Evolutionary conservation across 2,888 invertebrate species (phyloP).

Genomic region (Heteromurus nitidus): DNA sequence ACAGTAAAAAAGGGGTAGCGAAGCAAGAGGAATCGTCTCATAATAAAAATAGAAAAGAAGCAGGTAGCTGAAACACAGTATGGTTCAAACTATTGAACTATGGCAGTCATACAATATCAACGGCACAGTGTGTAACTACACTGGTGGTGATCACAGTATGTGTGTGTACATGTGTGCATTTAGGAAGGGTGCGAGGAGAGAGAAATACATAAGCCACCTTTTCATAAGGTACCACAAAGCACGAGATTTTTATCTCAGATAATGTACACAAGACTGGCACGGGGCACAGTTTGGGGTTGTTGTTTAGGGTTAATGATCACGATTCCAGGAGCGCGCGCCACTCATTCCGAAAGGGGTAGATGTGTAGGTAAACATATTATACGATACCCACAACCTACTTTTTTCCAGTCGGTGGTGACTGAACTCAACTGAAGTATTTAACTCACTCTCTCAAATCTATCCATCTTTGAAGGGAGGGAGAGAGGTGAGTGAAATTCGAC

Average conservation of each 20-base stretch:
- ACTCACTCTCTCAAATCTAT: not conserved
- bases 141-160: not conserved
- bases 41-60: not conserved
- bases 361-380: slow-evolving; percentile 7
- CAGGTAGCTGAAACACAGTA: not conserved
- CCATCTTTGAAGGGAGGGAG: not conserved
- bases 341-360: not conserved
- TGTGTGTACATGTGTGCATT: not conserved
- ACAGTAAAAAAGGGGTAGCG: no score
- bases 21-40: not conserved
- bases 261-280: slow-evolving; percentile 56
- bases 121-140: not conserved
- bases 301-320: slow-evolving; percentile 53
- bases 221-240: slow-evolving; percentile 54
- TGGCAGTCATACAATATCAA: not conserved
- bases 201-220: not conserved
- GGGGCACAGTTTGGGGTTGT: slow-evolving; percentile 51
- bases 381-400: not conserved
- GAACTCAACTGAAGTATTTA: not conserved
- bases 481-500: not conserved
- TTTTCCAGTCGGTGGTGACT: not conserved
- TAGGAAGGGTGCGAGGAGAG: not conserved
- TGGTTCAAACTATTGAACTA: not conserved
- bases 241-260: slow-evolving; percentile 53
- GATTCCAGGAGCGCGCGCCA: slow-evolving; percentile 50